Conservation (phyloP, 1,140 invertebrate genomes). For the Aphelenchoides avenae region DNA sequence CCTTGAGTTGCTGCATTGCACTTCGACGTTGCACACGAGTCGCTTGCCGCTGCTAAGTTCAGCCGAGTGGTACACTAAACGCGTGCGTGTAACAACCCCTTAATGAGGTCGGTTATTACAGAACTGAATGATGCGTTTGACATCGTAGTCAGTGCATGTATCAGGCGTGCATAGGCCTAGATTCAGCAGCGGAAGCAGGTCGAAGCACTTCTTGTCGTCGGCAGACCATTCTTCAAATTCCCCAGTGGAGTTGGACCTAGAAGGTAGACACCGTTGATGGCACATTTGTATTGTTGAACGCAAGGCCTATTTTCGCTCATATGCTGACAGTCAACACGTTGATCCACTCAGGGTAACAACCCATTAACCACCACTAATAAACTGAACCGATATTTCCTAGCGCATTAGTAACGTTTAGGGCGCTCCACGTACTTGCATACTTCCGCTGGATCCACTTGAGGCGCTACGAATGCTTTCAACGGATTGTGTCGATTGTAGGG, state of each 20-base stretch:
- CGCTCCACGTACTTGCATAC: slow-evolving; percentile 29
- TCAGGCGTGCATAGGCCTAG: slow-evolving; percentile 55
- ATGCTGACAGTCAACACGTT: background rate
- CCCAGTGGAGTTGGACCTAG: slow-evolving; percentile 21
- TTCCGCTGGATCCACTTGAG: slow-evolving; percentile 37
- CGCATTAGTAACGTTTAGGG: background rate
- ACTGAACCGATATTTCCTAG: background rate
- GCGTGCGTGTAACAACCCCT: background rate
- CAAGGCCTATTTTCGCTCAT: slow-evolving; percentile 21
- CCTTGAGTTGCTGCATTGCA: slow-evolving; percentile 52
- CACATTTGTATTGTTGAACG: slow-evolving; percentile 15
- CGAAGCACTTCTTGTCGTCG: slow-evolving; percentile 53
- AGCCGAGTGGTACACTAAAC: slow-evolving; percentile 47
- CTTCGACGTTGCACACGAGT: slow-evolving; percentile 53
- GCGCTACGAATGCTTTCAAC: slow-evolving; percentile 48
- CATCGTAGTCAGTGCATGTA: slow-evolving; percentile 57
- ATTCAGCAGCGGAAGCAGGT: slow-evolving; percentile 53
- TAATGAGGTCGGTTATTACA: slow-evolving; percentile 18
- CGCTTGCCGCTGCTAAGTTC: slow-evolving; percentile 40
- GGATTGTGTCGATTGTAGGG: slow-evolving; percentile 57
- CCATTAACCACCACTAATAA: slow-evolving; percentile 1
- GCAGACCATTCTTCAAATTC: slow-evolving; percentile 30
- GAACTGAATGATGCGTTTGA: slow-evolving; percentile 48
- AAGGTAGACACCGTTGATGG: slow-evolving; percentile 6
- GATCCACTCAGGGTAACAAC: background rate